Conservation (phyloP, 2,113 vertebrate genomes). For the Daphoenositta chrysoptera region DNA sequence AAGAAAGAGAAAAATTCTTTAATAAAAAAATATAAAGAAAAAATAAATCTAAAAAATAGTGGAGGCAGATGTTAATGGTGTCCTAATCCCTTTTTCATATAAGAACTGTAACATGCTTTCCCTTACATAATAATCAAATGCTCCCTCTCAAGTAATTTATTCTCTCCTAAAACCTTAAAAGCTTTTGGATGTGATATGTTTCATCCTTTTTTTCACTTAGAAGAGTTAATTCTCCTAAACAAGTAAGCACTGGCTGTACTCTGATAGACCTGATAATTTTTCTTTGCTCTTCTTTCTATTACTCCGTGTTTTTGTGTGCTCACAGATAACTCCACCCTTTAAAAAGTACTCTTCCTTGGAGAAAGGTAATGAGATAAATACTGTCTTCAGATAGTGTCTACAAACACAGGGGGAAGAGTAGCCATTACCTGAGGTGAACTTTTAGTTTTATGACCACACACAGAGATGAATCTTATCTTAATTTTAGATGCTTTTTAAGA, state of each 20-base stretch:
- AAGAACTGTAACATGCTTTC: neutral
- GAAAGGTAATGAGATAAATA: neutral
- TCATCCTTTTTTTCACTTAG: neutral
- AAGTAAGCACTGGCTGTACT: neutral
- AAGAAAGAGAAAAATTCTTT: neutral
- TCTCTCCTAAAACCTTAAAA: neutral
- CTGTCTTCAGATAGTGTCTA: neutral
- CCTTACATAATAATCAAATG: neutral
- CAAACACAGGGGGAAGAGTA: neutral
- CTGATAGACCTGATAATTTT: neutral
- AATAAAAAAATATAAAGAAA: neutral
- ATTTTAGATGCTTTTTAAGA: neutral
- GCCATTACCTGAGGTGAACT: neutral
- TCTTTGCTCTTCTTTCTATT: neutral
- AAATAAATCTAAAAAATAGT: neutral
- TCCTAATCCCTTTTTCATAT: neutral
- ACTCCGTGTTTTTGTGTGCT: neutral
- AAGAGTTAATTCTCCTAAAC: neutral
- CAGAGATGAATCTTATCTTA: neutral
- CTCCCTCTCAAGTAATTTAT: neutral
- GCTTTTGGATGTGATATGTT: neutral
- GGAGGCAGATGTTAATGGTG: neutral
- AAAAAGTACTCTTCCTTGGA: neutral
- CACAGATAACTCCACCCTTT: neutral
- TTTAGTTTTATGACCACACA: neutral